phyloP scores from a whole-genome alignment of 2,888 invertebrate genomes.

The Norana najaformis region DNA sequence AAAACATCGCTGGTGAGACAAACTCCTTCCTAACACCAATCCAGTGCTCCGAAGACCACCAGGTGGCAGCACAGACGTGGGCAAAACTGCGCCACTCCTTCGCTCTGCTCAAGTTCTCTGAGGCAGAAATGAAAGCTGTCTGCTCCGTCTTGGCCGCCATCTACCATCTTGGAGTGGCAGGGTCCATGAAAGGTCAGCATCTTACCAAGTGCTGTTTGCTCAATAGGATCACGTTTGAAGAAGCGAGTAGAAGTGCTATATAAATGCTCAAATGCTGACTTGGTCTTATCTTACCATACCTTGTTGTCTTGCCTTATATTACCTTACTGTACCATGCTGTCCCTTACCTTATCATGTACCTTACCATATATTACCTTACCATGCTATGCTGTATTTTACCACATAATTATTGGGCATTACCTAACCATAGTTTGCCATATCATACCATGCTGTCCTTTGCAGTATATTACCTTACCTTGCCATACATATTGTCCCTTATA shows the following conservation, averaged over 20 bases:
- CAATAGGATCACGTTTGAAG: neutral
- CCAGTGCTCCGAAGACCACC: constrained; percentile 77
- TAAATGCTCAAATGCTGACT: neutral
- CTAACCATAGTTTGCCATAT: no score
- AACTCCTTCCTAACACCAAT: constrained; percentile 80
- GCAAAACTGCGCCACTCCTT: constrained; percentile 78
- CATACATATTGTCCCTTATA: no score
- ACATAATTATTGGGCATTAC: no score
- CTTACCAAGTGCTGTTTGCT: no score
- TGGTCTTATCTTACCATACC: neutral
- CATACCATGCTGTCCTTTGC: no score
- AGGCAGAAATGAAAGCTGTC: constrained; percentile 78
- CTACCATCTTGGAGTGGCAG: constrained; percentile 84
- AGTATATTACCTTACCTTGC: no score
- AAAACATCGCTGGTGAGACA: constrained; percentile 72
- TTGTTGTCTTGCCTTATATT: neutral
- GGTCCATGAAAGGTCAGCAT: constrained; percentile 60
- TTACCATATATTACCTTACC: no score
- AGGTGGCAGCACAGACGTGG: constrained; percentile 80
- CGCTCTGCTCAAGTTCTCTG: constrained; percentile 74
- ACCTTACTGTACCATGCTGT: neutral
- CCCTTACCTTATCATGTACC: neutral
- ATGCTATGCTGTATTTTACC: no score
- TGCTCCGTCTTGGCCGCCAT: constrained; percentile 90
- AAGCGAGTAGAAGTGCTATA: neutral